These are phyloP conservation scores for Stichodactyla helianthus DNA, from an alignment of 64 coral and sea anemone genomes.

Conservation along the genomic window DNA sequence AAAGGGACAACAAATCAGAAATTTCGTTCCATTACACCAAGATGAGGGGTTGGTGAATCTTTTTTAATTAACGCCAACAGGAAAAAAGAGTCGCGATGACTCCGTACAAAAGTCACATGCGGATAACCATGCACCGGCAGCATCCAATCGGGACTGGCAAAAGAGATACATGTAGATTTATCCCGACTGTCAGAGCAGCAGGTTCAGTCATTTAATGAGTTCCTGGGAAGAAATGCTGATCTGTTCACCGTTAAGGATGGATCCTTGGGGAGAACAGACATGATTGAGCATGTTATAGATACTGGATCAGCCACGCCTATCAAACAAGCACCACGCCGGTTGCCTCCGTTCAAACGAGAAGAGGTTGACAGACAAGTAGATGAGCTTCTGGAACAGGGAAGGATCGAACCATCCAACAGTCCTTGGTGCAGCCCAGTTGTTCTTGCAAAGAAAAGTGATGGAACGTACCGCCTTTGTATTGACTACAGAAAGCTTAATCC, in stretches of 20 bases:
- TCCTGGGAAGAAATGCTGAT: neutral
- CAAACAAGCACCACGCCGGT: constrained; percentile 23
- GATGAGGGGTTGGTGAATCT: too few species aligned
- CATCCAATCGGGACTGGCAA: too few species aligned
- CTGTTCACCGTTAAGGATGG: neutral
- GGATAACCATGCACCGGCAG: too few species aligned
- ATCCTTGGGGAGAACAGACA: constrained; percentile 3
- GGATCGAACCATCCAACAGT: constrained; percentile 33
- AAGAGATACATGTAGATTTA: too few species aligned
- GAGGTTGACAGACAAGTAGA: constrained; percentile 31
- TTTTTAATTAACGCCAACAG: too few species aligned
- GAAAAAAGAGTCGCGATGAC: too few species aligned
- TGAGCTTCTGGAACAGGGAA: constrained; percentile 24
- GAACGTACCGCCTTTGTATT: constrained; percentile 14
- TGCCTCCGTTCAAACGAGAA: constrained; percentile 19
- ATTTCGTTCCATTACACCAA: too few species aligned
- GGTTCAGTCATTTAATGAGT: neutral
- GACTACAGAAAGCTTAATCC: constrained; percentile 35
- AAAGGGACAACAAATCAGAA: too few species aligned
- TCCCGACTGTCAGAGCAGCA: too few species aligned
- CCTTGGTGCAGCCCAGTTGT: constrained; percentile 53
- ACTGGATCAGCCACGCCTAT: neutral
- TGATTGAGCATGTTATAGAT: constrained; percentile 24
- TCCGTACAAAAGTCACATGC: too few species aligned
- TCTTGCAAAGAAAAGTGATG: constrained; percentile 24